A percentile compares a stretch with the other conserved stretches of the same genome.
phyloP scores from a whole-genome alignment of 2,113 vertebrate species.

The Leucosticte australis region DNA sequence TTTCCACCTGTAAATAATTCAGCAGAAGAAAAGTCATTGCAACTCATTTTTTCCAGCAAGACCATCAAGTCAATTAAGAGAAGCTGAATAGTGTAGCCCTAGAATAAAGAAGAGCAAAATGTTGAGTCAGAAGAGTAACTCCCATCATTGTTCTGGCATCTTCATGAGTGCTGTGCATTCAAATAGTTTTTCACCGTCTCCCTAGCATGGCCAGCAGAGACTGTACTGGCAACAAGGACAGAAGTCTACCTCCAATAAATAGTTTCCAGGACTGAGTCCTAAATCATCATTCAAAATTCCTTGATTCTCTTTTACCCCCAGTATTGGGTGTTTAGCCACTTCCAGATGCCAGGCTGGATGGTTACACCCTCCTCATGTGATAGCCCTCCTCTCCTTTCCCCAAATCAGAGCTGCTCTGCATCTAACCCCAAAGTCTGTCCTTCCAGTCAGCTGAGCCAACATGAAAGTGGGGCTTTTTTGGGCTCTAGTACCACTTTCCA shows the following conservation, averaged over 20 bases:
- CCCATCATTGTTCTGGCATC: constrained; percentile 1
- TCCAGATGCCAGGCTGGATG: background rate
- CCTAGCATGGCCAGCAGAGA: background rate
- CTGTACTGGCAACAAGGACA: background rate
- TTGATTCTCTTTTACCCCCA: background rate
- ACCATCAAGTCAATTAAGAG: constrained; percentile 41
- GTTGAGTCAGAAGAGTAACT: background rate
- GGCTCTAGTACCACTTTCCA: background rate
- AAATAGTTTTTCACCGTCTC: background rate
- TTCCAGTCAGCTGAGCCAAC: background rate
- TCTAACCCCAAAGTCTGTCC: background rate
- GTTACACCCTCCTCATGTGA: background rate
- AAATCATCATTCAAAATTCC: background rate
- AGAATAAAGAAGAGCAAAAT: constrained; percentile 8
- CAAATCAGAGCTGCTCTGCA: background rate
- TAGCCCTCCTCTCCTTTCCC: background rate
- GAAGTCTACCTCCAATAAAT: background rate
- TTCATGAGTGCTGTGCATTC: background rate
- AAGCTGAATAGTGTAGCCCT: background rate
- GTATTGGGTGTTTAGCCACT: background rate
- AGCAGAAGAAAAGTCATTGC: constrained; percentile 6
- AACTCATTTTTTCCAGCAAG: constrained; percentile 48
- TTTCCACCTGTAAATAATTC: constrained; percentile 69
- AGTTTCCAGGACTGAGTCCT: background rate
- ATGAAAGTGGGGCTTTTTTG: background rate